These are phyloP conservation scores for Rhombomys opimus DNA, from an alignment of 2,113 vertebrate genomes.

Conservation along the genomic window DNA sequence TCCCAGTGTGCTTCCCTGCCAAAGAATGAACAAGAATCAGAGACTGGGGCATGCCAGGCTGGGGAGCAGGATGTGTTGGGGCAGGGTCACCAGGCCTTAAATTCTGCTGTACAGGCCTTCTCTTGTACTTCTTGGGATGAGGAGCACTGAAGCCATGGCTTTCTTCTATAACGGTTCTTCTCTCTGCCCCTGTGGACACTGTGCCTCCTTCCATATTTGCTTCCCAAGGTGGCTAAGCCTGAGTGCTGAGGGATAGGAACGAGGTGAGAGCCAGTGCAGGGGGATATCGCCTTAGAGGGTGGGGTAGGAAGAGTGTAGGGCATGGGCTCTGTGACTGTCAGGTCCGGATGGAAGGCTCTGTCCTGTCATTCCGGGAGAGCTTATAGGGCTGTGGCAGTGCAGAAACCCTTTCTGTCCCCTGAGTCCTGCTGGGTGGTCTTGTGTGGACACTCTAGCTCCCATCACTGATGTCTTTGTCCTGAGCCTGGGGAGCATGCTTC, in stretches of 20 bases:
- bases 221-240: neutral
- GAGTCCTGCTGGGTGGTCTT: neutral
- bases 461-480: neutral
- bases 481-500: neutral
- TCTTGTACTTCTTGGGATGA: rapidly evolving
- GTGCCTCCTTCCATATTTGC: neutral
- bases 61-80: neutral
- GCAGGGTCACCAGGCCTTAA: neutral
- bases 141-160: neutral
- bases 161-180: neutral
- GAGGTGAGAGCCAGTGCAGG: too few relatives aligned
- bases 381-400: rapidly evolving
- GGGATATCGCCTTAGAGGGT: neutral
- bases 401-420: neutral
- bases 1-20: neutral
- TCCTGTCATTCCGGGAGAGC: neutral
- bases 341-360: neutral
- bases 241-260: rapidly evolving
- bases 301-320: neutral
- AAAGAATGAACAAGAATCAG: neutral
- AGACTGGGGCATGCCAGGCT: neutral
- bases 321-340: neutral
- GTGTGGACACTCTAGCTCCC: neutral
- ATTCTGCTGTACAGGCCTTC: neutral
- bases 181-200: neutral